Conservation (phyloP, 2,113 vertebrate species). For the Colius striatus region DNA sequence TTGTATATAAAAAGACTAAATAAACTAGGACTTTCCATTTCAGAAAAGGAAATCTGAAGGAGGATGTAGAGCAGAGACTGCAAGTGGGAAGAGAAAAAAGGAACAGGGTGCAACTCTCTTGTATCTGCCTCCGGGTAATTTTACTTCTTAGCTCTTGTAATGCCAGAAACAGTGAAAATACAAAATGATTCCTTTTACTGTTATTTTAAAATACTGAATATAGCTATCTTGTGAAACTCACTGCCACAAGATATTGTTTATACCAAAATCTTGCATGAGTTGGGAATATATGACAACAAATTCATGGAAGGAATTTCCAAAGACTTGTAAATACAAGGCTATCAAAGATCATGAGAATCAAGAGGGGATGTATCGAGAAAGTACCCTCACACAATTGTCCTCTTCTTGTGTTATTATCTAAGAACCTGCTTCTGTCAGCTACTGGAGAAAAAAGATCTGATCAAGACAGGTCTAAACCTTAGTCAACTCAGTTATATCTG, state of each 20-base stretch:
- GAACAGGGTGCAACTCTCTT: not conserved
- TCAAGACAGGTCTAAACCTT: not conserved
- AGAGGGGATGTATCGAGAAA: not conserved
- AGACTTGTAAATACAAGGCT: not conserved
- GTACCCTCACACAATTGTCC: not conserved
- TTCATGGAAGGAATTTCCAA: not conserved
- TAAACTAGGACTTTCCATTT: not conserved
- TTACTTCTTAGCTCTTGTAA: not conserved
- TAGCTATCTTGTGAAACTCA: not conserved
- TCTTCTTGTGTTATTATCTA: not conserved
- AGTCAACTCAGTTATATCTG: not conserved
- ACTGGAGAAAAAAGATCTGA: not conserved
- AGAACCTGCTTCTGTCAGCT: not conserved
- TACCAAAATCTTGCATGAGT: not conserved
- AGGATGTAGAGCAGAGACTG: not conserved
- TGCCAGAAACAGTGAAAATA: not conserved
- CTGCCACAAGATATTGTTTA: not conserved
- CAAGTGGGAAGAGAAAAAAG: not conserved
- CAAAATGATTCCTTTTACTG: not conserved
- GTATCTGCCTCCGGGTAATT: not conserved
- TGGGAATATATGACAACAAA: not conserved
- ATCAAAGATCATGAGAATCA: not conserved
- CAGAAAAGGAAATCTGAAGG: not conserved
- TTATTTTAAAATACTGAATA: not conserved
- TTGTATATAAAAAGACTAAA: not conserved